Conservation (phyloP, 64 coral and sea anemone genomes). For the Montipora sp. region DNA sequence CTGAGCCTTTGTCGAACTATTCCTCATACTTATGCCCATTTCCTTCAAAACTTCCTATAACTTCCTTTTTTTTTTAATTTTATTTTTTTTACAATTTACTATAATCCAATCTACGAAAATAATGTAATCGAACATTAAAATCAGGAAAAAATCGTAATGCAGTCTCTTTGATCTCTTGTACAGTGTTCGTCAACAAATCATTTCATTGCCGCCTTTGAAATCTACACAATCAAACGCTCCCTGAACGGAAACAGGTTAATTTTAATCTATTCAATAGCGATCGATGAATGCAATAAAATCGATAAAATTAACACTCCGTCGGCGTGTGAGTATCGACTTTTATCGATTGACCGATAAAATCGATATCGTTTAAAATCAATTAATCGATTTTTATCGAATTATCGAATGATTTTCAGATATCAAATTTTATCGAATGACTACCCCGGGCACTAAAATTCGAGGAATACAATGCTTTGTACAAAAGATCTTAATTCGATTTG, state of each 20-base stretch:
- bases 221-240: slow-evolving; percentile 30
- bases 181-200: slow-evolving; percentile 15
- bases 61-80: too few relatives aligned
- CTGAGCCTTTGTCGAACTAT: too few relatives aligned
- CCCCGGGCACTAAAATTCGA: too few relatives aligned
- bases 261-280: neutral
- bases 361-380: neutral
- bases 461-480: too few relatives aligned
- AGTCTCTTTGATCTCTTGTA: slow-evolving; percentile 22
- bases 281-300: slow-evolving; percentile 11
- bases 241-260: neutral
- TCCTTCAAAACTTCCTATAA: too few relatives aligned
- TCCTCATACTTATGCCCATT: too few relatives aligned
- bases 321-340: neutral
- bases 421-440: too few relatives aligned
- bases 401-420: neutral
- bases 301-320: slow-evolving; percentile 3
- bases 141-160: slow-evolving; percentile 19
- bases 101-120: too few relatives aligned
- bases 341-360: neutral
- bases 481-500: too few relatives aligned
- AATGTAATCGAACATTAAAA: neutral
- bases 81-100: too few relatives aligned
- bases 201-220: slow-evolving; percentile 21
- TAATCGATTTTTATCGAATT: neutral